These are phyloP conservation scores for Arothron firmamentum DNA, from an alignment of 2,113 vertebrate species.

Conservation along the genomic window DNA sequence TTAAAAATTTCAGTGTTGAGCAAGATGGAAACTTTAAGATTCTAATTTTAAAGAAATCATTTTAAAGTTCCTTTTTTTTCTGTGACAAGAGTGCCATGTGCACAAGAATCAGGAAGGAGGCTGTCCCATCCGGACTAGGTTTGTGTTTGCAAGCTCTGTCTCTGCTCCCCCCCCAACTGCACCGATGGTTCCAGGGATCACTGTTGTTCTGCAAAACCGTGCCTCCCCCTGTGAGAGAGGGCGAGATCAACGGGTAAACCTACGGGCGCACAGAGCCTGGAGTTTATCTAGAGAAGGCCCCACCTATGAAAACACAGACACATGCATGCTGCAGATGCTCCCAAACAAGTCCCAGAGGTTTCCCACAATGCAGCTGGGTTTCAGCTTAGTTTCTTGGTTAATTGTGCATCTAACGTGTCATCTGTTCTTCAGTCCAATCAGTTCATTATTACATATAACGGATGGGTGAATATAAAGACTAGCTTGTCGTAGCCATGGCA, in stretches of 20 bases:
- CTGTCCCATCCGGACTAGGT: conserved; percentile 34
- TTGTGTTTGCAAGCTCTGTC: conserved; percentile 59
- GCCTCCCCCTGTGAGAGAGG: conserved; percentile 48
- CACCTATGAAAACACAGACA: conserved; percentile 53
- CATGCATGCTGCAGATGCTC: not conserved
- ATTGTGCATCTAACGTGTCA: not conserved
- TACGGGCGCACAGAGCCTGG: conserved; percentile 21
- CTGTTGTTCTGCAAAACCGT: conserved; percentile 48
- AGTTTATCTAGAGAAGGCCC: conserved; percentile 42
- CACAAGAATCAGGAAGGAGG: conserved; percentile 31
- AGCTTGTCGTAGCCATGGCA: no score
- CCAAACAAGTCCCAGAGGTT: no score
- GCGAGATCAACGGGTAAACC: conserved; percentile 45
- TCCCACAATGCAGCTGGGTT: not conserved
- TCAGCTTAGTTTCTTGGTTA: no score
- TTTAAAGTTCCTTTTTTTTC: conserved; percentile 25
- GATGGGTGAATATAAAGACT: no score
- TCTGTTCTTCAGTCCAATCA: not conserved
- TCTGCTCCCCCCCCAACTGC: conserved; percentile 50
- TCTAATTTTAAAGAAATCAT: conserved; percentile 57
- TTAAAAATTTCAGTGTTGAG: not conserved
- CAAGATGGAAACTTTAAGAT: conserved; percentile 21
- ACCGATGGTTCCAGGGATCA: conserved; percentile 42
- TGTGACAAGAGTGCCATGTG: conserved; percentile 31
- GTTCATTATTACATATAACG: not conserved